These are phyloP conservation scores for Sarcophaga peregrina DNA, from an alignment of 1,140 invertebrate species.

Conservation along the genomic window DNA sequence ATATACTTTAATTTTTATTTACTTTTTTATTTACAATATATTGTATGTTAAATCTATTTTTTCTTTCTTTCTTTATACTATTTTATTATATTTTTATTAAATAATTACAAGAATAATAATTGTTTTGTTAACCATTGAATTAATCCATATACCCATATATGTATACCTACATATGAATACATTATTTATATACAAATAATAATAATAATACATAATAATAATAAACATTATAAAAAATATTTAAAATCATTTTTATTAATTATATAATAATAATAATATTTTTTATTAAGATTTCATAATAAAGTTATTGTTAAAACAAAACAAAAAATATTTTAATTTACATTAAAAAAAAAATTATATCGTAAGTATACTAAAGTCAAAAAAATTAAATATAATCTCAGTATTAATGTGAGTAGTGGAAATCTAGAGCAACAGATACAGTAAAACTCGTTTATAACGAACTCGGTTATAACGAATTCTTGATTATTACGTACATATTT, in stretches of 20 bases:
- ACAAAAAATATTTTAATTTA: neutral
- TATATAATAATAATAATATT: constrained; percentile 14
- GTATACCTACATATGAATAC: neutral
- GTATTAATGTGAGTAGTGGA: neutral
- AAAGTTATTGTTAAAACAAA: constrained; percentile 41
- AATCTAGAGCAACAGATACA: no score
- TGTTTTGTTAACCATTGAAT: constrained; percentile 41
- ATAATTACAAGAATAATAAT: constrained; percentile 27
- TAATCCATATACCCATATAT: constrained; percentile 30
- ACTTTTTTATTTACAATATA: neutral
- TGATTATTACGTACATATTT: no score
- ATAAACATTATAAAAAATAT: constrained; percentile 16
- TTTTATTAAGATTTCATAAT: constrained; percentile 12
- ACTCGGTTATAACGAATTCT: no score
- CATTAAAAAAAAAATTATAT: neutral
- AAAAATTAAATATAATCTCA: neutral
- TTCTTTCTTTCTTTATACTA: neutral
- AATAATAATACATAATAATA: neutral
- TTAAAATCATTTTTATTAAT: constrained; percentile 37
- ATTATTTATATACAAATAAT: constrained; percentile 29
- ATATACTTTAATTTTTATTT: neutral
- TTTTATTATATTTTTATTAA: constrained; percentile 24
- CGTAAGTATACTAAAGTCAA: neutral
- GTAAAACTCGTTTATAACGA: no score
- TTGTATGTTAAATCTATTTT: neutral